Conservation (phyloP, 2,888 invertebrate genomes). For the Netelia fuscicornis region DNA sequence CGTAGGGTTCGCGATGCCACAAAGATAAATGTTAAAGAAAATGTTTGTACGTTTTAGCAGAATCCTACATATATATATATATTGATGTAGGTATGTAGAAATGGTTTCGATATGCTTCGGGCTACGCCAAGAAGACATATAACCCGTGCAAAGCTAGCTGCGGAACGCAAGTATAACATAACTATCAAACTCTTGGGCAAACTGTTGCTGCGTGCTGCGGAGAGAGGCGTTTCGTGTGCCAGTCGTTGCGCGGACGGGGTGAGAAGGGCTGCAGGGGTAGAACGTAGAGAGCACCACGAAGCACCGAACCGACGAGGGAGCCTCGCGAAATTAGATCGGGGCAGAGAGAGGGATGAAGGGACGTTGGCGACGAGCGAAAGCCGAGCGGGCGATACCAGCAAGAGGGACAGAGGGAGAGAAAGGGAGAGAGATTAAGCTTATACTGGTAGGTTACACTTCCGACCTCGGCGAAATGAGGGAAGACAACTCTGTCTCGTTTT, state of each 20-base stretch:
- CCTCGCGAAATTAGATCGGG: conserved; percentile 60
- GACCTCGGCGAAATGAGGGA: conserved; percentile 30
- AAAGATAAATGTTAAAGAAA: conserved; percentile 27
- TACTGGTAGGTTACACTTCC: conserved; percentile 31
- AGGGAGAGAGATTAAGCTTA: conserved; percentile 46
- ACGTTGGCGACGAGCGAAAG: conserved; percentile 17
- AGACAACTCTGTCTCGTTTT: conserved; percentile 30
- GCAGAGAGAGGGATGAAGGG: conserved; percentile 47
- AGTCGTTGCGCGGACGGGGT: conserved; percentile 2
- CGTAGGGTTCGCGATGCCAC: conserved; percentile 15
- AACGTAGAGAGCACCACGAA: conserved; percentile 25
- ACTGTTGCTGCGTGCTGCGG: conserved; percentile 65
- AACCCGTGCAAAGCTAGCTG: conserved; percentile 25
- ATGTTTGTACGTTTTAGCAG: conserved; percentile 25
- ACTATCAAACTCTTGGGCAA: conserved; percentile 65
- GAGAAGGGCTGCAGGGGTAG: conserved; percentile 15
- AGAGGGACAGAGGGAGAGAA: conserved; percentile 2
- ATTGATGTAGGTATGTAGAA: neutral
- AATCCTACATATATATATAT: neutral
- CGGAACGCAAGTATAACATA: conserved; percentile 59
- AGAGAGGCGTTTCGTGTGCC: conserved; percentile 40
- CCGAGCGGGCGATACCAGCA: neutral
- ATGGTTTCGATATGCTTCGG: conserved; percentile 34
- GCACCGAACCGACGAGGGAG: conserved; percentile 32
- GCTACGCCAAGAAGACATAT: neutral